Percentiles rank a stretch among this genome's conserved stretches.
These are phyloP conservation scores for Enoplosus armatus DNA, from an alignment of 2,797 vertebrate species.

Conservation along the genomic window DNA sequence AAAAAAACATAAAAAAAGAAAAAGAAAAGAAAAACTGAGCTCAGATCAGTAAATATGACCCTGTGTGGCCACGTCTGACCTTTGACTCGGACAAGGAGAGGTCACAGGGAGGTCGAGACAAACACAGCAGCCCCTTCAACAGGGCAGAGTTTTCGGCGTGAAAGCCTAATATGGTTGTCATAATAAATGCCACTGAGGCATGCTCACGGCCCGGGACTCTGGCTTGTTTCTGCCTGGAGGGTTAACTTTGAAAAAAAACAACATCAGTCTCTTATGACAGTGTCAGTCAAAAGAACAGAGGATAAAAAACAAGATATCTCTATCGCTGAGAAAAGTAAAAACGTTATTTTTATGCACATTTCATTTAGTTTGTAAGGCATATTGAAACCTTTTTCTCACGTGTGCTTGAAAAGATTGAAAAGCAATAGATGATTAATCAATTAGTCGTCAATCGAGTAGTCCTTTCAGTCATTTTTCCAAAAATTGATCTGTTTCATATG, in stretches of 20 bases:
- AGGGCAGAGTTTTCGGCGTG: neutral
- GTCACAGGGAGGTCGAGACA: constrained; percentile 34
- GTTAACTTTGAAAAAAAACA: constrained; percentile 11
- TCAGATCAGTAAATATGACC: neutral
- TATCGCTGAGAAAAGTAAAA: constrained; percentile 2
- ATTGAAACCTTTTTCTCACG: neutral
- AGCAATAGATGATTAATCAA: neutral
- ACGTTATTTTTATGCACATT: neutral
- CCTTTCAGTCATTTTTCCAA: no score
- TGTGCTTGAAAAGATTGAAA: neutral
- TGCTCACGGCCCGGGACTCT: constrained; percentile 13
- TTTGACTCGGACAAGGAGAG: constrained; percentile 22
- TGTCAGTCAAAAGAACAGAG: constrained; percentile 6
- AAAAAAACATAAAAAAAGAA: no score
- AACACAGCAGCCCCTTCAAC: constrained; percentile 11
- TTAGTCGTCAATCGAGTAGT: neutral
- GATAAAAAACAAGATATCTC: neutral
- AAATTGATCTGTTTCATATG: neutral
- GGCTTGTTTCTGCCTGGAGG: constrained; percentile 27
- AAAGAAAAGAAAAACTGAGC: neutral
- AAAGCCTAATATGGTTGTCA: constrained; percentile 53
- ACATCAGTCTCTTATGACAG: constrained; percentile 2
- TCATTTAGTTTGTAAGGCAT: neutral
- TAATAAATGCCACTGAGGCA: constrained; percentile 38
- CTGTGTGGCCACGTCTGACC: constrained; percentile 3